These are phyloP conservation scores for Prunella himalayana DNA, from an alignment of 2,113 vertebrate genomes.

Conservation along the genomic window DNA sequence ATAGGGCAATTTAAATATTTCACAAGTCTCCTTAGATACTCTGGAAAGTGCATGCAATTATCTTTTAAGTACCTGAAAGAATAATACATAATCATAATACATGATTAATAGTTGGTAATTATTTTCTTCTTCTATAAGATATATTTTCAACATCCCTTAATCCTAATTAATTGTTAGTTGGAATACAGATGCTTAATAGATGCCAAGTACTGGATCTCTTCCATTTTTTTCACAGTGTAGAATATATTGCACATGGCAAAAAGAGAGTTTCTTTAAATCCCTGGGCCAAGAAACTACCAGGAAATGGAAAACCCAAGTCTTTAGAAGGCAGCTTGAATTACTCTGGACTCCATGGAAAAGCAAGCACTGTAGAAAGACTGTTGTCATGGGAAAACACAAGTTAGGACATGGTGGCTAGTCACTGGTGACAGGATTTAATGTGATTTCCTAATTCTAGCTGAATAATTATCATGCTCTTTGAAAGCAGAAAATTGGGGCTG, in stretches of 20 bases:
- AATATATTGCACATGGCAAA: background rate
- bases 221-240: background rate
- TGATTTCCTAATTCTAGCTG: background rate
- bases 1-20: conserved; percentile 8
- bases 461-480: background rate
- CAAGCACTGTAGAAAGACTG: background rate
- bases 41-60: conserved; percentile 25
- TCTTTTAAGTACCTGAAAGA: conserved; percentile 35
- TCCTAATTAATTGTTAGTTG: conserved; percentile 48
- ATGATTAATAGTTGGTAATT: conserved; percentile 35
- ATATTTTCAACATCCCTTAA: conserved; percentile 36
- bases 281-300: background rate
- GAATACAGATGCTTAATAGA: conserved; percentile 5
- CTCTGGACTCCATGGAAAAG: background rate
- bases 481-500: background rate
- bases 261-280: background rate
- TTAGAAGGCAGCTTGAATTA: background rate
- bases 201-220: conserved; percentile 40
- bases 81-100: background rate
- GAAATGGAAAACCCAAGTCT: background rate
- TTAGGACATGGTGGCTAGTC: background rate
- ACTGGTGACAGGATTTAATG: background rate
- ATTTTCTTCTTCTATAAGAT: conserved; percentile 26
- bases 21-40: background rate
- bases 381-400: background rate